Base-by-base conservation (phyloP, 2,888 invertebrate species). In the Gastracanthus pulcherrimus region DNA sequence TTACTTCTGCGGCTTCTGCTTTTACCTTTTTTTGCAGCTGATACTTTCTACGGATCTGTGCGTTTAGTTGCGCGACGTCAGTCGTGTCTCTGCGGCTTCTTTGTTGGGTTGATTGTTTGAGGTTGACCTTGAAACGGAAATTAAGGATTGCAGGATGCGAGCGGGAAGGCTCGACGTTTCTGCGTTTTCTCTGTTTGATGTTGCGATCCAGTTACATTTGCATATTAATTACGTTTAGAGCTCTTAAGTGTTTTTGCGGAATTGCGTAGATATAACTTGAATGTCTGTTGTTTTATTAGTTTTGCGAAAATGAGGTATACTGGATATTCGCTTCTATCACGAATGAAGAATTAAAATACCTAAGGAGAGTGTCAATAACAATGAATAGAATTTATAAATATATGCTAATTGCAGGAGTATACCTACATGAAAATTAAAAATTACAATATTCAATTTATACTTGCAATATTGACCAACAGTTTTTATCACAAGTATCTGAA, bases 51-150 rank as follows among this genome's bases (percentile, higher is more conserved):
- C 9, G 29, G 23, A 23, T 7, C 5, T 41, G 55, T 38, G 23
- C 55, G 34, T 69, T 55, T 36, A 62, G 62, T 6, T 31, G 16
- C 2, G 16, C 31, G 62, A 23, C 23, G 11, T 1, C 26, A 58
- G 9, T 11, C 7, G 26, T 58, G 3, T 26, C 11, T 58, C 41
- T 2, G 11, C 62, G 34, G 23, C 38, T n/a, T n/a, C 19, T 58
- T 58, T 36, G 38, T 71, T 51, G 41, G 6, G 51, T 9, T 55
- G 55, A 55, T 55, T 55, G 55, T 55, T 55, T 11, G n/a, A n/a
- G 23, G 45, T 23, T 76, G 76, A 76, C 76, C 76, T 38, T 76
- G 76, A 76, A 76, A 76, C 31, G 67, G 19, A 58, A 76, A 76
- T 76, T 76, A 31, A 67, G 55, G 67, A 31, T 60, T 55, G 6